Evolutionary conservation across 2,113 vertebrate species (phyloP), one percentile per base, ranked within the genome.

Genomic region (Acrocephalus kingi): DNA sequence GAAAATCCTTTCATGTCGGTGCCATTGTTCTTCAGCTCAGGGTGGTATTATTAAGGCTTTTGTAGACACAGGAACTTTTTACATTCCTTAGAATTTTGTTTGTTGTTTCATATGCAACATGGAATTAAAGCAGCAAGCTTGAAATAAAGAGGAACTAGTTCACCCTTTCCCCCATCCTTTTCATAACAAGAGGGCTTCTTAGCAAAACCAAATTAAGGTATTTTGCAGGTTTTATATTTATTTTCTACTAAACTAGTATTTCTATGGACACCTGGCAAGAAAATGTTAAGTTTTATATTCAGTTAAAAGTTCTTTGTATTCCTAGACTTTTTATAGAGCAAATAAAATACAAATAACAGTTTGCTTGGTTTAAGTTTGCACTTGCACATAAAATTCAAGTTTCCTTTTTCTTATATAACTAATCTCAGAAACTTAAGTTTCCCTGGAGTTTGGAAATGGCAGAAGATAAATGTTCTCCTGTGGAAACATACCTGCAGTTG

Each of bases 111-210:
- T 83, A 66, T 73, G 86, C 82, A 91, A 66, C 58, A 43, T 43
- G 6, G 12, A 86, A 91, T 95, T 89, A 92, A 94, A 96, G 87
- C 69, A 94, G 49, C 27, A 43, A 91, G 63, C 28, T 56, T 51
- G 41, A 83, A 90, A 51, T 61, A 37, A 59, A 87, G 73, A 90
- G 69, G 46, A 90, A 83, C 59, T 37, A 19, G 45, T 77, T 85
- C 56, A 45, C 52, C 35, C 31, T 84, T 74, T 19, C 13, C 43
- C 24, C 48, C 46, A 39, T 74, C 61, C 33, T 88, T 89, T 86
- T 82, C 41, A 37, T 75, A 82, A 35, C 3, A 3, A 93, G 81
- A 13, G 16, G 8, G 14, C 22, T 93, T 81, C 91, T 89, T 84
- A 81, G 51, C 52, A 90, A 91, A 87, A 84, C 23, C 45, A 84